phyloP scores from a whole-genome alignment of 2,113 vertebrate species.

The Ranitomeya variabilis region DNA sequence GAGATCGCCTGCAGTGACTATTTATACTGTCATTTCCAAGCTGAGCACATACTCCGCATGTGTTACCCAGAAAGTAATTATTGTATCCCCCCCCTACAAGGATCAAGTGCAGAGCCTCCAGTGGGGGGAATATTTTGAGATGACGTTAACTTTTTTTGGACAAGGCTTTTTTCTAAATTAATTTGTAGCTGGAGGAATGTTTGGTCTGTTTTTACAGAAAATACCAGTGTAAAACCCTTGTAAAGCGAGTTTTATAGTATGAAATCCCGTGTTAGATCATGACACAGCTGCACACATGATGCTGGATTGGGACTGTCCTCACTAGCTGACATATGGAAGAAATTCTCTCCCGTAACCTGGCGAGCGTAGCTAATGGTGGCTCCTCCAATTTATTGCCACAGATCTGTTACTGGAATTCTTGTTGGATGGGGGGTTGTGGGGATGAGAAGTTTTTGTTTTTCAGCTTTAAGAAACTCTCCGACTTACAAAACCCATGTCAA shows the following conservation, averaged over 20 bases:
- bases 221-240: not conserved
- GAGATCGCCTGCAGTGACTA: not conserved
- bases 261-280: not conserved
- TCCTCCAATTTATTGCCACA: not conserved
- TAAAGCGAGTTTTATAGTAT: not conserved
- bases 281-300: conserved; percentile 21
- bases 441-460: not conserved
- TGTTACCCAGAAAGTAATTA: conserved; percentile 14
- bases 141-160: conserved; percentile 38
- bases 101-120: conserved; percentile 30
- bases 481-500: not conserved
- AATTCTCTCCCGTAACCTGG: not conserved
- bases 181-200: conserved; percentile 33
- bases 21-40: not conserved
- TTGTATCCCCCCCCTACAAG: not conserved
- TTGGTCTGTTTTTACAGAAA: conserved; percentile 5
- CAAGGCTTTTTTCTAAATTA: conserved; percentile 28
- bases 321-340: conserved; percentile 12
- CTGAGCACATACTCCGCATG: not conserved
- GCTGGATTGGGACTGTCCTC: not conserved
- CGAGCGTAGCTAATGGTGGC: not conserved
- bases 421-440: not conserved
- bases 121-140: conserved; percentile 1
- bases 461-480: not conserved
- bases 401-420: conserved; percentile 2